Evolutionary conservation across 2,113 vertebrate species (phyloP).

Genomic region (Cephalopterus ornatus): DNA sequence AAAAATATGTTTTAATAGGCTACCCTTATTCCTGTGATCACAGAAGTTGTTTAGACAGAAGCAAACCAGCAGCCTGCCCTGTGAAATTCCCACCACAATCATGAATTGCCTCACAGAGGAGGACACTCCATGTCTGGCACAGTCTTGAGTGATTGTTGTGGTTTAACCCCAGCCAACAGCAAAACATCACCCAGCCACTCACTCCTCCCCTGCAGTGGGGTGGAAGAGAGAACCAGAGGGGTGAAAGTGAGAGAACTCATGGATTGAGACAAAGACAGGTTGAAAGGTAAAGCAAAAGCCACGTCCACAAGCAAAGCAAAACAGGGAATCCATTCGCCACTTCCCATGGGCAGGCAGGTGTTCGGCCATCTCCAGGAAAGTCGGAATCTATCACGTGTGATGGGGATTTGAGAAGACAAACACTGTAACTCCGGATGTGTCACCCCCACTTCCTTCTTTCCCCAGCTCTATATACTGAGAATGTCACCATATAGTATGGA

Average conservation of each 20-base stretch:
- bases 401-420: neutral
- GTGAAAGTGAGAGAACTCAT: neutral
- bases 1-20: neutral
- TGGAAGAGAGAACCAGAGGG: accelerated
- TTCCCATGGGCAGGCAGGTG: neutral
- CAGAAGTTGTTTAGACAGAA: neutral
- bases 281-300: neutral
- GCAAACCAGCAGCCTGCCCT: neutral
- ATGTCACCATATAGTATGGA: neutral
- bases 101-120: neutral
- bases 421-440: neutral
- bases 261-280: neutral
- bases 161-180: neutral
- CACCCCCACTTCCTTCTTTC: neutral
- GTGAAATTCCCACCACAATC: neutral
- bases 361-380: neutral
- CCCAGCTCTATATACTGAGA: no score
- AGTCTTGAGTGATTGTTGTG: neutral
- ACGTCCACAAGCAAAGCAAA: neutral
- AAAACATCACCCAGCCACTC: neutral
- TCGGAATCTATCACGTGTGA: accelerated
- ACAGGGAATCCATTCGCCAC: neutral
- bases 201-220: accelerated
- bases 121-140: no score
- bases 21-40: neutral